phyloP scores from a whole-genome alignment of 2,113 vertebrate genomes.

The Elephas maximus region DNA sequence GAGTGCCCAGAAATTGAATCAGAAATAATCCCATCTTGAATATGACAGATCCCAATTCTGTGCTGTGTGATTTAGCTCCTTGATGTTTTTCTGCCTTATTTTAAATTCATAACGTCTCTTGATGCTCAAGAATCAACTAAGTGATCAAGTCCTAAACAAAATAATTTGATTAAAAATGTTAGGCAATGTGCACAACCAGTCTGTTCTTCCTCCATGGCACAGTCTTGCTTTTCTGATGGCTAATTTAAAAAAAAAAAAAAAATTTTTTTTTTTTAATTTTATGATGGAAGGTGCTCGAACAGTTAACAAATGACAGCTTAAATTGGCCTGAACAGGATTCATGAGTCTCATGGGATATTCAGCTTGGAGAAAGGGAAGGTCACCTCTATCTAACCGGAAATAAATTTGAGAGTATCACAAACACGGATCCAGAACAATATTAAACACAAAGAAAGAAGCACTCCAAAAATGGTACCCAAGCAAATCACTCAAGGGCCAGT shows the following conservation, averaged over 20 bases:
- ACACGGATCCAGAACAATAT: conserved; percentile 20
- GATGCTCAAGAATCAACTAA: background rate
- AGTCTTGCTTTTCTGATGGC: background rate
- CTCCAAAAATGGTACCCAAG: conserved; percentile 30
- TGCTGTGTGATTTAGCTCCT: background rate
- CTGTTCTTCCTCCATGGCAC: background rate
- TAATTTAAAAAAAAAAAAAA: background rate
- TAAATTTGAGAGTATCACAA: conserved; percentile 1
- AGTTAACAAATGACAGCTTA: background rate
- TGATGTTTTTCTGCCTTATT: background rate
- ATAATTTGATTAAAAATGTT: background rate
- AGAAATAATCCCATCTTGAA: background rate
- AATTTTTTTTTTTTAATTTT: background rate
- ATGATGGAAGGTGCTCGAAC: background rate
- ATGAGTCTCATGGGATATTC: background rate
- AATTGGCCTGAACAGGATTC: background rate
- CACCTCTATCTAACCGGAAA: conserved; percentile 59
- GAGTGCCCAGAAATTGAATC: background rate
- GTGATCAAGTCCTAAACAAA: background rate
- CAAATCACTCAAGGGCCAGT: background rate
- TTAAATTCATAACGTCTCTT: background rate
- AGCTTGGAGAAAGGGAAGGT: background rate
- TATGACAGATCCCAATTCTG: background rate
- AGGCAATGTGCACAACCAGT: background rate
- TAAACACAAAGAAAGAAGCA: conserved; percentile 43